Base-by-base conservation (phyloP, 2,113 vertebrate species). In the Xiphophorus maculatus region DNA sequence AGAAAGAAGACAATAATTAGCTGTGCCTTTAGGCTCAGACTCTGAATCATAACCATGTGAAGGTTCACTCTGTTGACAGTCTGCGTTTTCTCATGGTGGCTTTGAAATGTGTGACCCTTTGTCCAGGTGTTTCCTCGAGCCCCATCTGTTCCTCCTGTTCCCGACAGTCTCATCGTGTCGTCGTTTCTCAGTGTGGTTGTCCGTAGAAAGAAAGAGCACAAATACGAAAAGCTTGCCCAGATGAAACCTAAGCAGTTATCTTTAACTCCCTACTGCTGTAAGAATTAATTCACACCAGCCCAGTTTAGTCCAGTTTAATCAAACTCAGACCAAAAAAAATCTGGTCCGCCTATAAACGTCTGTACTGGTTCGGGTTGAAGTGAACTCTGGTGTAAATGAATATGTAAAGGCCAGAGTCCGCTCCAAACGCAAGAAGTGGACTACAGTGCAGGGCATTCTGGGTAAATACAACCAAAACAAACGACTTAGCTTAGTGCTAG, bases 111-210 rank as follows among this genome's bases (percentile, higher is more conserved):
- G 62, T 32, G 84, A 84, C 81, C 90, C 82, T 29, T 28, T 13
- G 68, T 78, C 86, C 84, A 89, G 90, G 88, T 88, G 88, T 86
- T 86, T 71, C 76, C 83, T 77, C 69, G 42, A 69, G 69, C 74
- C 62, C 91, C 90, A 87, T 88, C 90, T 90, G 87, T 69, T 89
- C 73, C 74, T 67, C 74, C 75, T 73, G 84, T 66, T 73, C 72
- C 66, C 0, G 1, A 33, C 71, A 67, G 79, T 66, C 81, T 78
- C 79, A 65, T 61, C 73, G 4, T 27, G 9, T 30, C 75, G 37
- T 25, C 17, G 1, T 42, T 35, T 63, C 64, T 54, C 58, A 22
- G 32, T 27, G 37, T 28, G 69, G 71, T 29, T 19, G 60, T 0
- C 35, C 28, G 28, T 63, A 29, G n/a, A 27, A 25, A 11, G 27